Evolutionary conservation across 2,113 vertebrate genomes (phyloP).

Genomic region (Sakesphorus luctuosus): DNA sequence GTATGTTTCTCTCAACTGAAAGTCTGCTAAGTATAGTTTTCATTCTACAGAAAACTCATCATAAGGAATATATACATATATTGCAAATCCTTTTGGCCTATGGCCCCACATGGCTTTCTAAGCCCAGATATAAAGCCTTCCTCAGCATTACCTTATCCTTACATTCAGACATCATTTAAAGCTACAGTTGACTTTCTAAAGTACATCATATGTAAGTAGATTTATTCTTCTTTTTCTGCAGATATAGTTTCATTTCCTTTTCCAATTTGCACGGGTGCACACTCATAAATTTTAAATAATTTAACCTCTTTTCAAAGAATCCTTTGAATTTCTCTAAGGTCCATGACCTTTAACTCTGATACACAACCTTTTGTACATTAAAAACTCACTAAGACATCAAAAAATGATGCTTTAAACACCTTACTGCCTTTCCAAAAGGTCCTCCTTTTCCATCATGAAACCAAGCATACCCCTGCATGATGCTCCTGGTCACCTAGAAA

Average conservation of each 20-base stretch:
- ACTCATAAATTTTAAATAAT: conserved; percentile 51
- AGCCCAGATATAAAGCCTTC: conserved; percentile 45
- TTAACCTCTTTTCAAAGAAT: conserved; percentile 46
- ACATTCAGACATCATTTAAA: conserved; percentile 13
- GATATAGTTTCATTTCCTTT: conserved; percentile 60
- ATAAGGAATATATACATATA: background rate
- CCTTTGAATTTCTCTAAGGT: conserved; percentile 45
- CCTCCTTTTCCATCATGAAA: background rate
- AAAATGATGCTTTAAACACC: conserved; percentile 8
- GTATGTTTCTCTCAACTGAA: background rate
- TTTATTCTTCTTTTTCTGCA: conserved; percentile 53
- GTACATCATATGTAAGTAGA: conserved; percentile 46
- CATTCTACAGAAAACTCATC: background rate
- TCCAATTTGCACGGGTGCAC: conserved; percentile 55
- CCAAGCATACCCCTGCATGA: background rate
- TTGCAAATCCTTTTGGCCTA: background rate
- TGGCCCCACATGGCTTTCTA: conserved; percentile 21
- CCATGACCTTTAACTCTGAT: conserved; percentile 31
- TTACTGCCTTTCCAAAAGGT: background rate
- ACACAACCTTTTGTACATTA: background rate
- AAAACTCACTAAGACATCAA: background rate
- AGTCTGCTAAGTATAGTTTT: background rate
- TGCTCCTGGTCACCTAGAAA: background rate
- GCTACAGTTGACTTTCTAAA: conserved; percentile 53
- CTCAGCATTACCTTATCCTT: conserved; percentile 48